These are phyloP conservation scores for Buphagus erythrorhynchus DNA, from an alignment of 2,797 vertebrate species.

Conservation along the genomic window DNA sequence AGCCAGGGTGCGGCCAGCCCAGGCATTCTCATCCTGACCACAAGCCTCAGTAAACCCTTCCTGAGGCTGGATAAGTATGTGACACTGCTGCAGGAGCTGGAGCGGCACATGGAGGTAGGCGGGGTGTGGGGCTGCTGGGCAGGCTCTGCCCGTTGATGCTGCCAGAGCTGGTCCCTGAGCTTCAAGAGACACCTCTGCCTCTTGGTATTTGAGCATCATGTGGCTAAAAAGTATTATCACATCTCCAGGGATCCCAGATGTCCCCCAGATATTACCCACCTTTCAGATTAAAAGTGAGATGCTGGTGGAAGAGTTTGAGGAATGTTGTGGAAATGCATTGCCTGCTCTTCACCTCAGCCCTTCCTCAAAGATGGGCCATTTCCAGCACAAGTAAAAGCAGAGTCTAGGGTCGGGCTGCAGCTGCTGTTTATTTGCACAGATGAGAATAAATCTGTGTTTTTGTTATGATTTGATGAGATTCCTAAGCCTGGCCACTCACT, in stretches of 20 bases:
- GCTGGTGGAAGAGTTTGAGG: neutral
- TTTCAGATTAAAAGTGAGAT: neutral
- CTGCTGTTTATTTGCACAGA: neutral
- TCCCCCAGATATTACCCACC: fast-evolving
- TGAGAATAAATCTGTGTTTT: neutral
- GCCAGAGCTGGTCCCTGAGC: neutral
- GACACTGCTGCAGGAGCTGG: conserved; percentile 92
- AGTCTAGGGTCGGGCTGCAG: neutral
- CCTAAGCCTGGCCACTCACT: neutral
- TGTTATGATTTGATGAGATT: neutral
- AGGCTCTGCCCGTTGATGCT: neutral
- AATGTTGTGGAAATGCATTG: neutral
- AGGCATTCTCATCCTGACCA: conserved; percentile 92
- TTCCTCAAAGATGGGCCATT: neutral
- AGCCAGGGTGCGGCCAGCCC: conserved; percentile 89
- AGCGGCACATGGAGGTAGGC: conserved; percentile 95
- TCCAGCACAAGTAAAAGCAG: neutral
- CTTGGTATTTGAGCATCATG: neutral
- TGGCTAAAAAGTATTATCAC: neutral
- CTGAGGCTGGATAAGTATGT: conserved; percentile 96
- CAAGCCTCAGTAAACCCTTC: conserved; percentile 96
- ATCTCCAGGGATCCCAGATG: neutral
- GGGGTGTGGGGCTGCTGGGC: neutral
- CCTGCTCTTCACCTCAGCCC: neutral
- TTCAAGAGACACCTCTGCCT: neutral